A percentile compares a stretch with the other conserved stretches of the same genome.
Conservation (phyloP, 2,888 invertebrate species). For the Synanthedon formicaeformis region DNA sequence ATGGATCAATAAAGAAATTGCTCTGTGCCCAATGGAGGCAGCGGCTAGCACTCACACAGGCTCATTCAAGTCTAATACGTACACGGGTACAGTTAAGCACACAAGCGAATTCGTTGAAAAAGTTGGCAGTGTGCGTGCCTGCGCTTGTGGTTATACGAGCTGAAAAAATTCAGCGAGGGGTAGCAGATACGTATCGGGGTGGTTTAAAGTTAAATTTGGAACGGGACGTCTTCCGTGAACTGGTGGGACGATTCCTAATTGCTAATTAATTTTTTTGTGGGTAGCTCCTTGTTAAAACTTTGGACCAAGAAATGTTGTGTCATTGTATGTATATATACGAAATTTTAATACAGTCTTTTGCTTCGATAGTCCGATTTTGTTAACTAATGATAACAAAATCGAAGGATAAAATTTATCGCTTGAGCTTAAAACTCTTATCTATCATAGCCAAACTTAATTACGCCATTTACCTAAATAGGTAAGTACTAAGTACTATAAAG, state of each 20-base stretch:
- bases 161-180: slow-evolving; percentile 8
- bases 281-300: neutral
- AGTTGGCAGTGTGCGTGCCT: slow-evolving; percentile 21
- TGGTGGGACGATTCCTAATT: neutral
- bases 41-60: slow-evolving; percentile 35
- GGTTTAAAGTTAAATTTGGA: slow-evolving; percentile 3
- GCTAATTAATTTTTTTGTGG: neutral
- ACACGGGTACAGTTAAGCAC: slow-evolving; percentile 5
- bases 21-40: slow-evolving; percentile 65
- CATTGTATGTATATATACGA: no score
- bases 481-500: no score
- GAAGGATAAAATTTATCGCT: no score
- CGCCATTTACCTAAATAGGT: no score
- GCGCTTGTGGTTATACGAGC: slow-evolving; percentile 16
- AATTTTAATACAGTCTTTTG: no score
- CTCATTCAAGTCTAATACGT: slow-evolving; percentile 18
- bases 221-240: neutral
- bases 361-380: no score
- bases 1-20: slow-evolving; percentile 72
- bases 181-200: slow-evolving; percentile 1
- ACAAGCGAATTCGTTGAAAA: slow-evolving; percentile 21
- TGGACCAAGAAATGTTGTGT: neutral
- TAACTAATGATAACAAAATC: no score
- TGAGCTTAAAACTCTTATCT: no score
- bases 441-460: no score